phyloP scores from a whole-genome alignment of 2,797 vertebrate genomes.

The Myripristis jacobus region DNA sequence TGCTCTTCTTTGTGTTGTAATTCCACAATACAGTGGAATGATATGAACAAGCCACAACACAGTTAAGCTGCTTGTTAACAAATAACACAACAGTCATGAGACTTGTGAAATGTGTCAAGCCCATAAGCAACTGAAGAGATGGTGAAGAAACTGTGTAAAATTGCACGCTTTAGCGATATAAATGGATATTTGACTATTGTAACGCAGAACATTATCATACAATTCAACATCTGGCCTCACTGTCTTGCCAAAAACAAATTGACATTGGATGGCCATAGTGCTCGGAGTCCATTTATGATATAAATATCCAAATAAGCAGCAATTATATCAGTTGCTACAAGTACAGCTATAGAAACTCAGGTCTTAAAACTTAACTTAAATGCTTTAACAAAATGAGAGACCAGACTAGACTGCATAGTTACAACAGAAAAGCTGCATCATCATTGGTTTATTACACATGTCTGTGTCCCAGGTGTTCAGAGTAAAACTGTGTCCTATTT shows the following conservation, averaged over 20 bases:
- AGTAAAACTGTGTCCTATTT: not conserved
- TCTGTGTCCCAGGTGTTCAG: not conserved
- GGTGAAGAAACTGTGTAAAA: constrained; percentile 16
- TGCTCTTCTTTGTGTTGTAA: not conserved
- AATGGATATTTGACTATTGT: not conserved
- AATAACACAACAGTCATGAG: no score
- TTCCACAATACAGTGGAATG: not conserved
- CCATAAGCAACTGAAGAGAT: constrained; percentile 18
- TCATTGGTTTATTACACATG: not conserved
- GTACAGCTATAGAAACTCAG: not conserved
- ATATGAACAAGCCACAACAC: not conserved
- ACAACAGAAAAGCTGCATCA: not conserved
- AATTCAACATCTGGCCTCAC: not conserved
- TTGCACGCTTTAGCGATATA: constrained; percentile 17
- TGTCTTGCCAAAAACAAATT: no score
- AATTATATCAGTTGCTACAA: no score
- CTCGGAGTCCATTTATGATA: no score
- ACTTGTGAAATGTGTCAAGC: not conserved
- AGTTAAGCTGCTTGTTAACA: not conserved
- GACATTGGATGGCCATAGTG: no score
- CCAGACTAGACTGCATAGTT: not conserved
- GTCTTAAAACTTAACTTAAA: not conserved
- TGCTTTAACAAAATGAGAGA: not conserved
- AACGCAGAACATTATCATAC: not conserved
- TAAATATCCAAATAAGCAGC: no score